phyloP scores from a whole-genome alignment of 2,797 vertebrate genomes.

The Microcaecilia unicolor region DNA sequence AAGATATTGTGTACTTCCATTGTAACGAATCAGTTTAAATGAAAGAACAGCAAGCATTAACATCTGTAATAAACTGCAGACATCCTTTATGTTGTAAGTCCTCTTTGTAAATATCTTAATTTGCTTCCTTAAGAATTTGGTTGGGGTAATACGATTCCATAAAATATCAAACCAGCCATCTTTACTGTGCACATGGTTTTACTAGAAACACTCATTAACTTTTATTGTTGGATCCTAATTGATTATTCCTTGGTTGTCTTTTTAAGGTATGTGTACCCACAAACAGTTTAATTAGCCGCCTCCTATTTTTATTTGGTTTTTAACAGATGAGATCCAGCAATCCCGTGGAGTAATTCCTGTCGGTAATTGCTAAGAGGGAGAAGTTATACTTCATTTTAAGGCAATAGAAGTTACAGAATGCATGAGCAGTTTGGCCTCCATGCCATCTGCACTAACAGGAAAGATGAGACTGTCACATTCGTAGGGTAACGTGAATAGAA shows the following conservation, averaged over 20 bases:
- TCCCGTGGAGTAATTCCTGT: neutral
- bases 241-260: constrained; percentile 9
- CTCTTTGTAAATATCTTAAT: neutral
- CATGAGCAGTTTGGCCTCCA: too few relatives aligned
- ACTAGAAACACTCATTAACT: constrained; percentile 3
- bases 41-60: constrained; percentile 29
- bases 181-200: constrained; percentile 9
- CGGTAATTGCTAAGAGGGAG: rapidly evolving
- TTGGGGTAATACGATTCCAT: neutral
- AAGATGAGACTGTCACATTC: too few relatives aligned
- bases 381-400: too few relatives aligned
- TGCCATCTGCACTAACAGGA: too few relatives aligned
- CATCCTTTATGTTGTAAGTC: constrained; percentile 14
- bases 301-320: constrained; percentile 6
- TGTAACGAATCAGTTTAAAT: constrained; percentile 31
- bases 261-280: neutral
- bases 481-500: too few relatives aligned
- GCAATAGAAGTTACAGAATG: too few relatives aligned
- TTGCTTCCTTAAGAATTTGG: neutral
- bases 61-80: constrained; percentile 7
- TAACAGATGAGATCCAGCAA: neutral
- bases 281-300: constrained; percentile 3
- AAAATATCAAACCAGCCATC: neutral
- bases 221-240: constrained; percentile 11
- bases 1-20: constrained; percentile 25